phyloP scores from a whole-genome alignment of 2,797 vertebrate species.

The Phataginus tetradactyla region DNA sequence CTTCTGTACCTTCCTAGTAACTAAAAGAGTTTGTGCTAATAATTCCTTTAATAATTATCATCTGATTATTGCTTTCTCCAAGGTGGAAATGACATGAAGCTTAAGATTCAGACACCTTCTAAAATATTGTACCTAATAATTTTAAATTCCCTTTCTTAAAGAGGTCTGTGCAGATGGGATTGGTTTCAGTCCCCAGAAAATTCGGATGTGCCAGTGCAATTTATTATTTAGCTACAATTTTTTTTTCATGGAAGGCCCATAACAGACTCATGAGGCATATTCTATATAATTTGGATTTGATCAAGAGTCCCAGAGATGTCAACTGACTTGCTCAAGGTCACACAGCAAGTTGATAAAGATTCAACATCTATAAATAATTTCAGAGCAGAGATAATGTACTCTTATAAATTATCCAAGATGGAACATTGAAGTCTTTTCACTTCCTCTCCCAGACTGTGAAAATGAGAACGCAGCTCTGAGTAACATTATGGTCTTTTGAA shows the following conservation, averaged over 20 bases:
- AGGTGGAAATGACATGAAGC: neutral
- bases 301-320: constrained; percentile 14
- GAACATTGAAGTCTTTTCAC: constrained; percentile 42
- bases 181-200: neutral
- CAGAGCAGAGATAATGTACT: constrained; percentile 30
- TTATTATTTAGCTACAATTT: neutral
- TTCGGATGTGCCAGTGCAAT: neutral
- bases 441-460: constrained; percentile 45
- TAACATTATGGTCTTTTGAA: constrained; percentile 21
- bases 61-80: neutral
- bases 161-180: neutral
- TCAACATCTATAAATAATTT: constrained; percentile 48
- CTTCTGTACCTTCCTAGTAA: neutral
- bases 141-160: constrained; percentile 11
- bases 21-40: neutral
- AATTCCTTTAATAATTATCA: neutral
- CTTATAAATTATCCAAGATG: constrained; percentile 63
- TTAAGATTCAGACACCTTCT: neutral
- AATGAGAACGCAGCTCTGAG: constrained; percentile 40
- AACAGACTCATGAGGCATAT: neutral
- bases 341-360: constrained; percentile 47
- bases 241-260: neutral
- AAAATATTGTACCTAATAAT: neutral
- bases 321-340: constrained; percentile 53
- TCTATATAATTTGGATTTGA: constrained; percentile 29